Evolutionary conservation across 2,113 vertebrate genomes (phyloP), one percentile per base, ranked within the genome.

Genomic region (Ochotona curzoniae): DNA sequence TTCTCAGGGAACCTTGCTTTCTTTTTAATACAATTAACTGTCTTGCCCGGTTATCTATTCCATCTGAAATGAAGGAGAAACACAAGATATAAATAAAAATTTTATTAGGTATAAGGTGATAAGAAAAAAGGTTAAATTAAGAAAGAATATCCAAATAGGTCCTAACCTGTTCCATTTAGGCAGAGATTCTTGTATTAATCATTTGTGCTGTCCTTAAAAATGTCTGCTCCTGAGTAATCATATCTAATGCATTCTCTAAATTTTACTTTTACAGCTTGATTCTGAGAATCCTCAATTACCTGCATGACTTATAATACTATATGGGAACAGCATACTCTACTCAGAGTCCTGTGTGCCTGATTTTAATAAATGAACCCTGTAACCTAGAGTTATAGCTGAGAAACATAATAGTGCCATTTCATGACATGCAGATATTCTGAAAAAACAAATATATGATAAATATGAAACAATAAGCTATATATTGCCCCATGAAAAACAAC

Each of bases 71-170:
- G 86, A 78, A 94, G 91, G 71, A 94, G 23, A 74, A 60, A 95
- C 18, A 71, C 83, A 86, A 87, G 47, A 86, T 8, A 86, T 66
- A 90, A 96, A 93, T 96, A 79, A 95, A 75, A 93, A 63, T 75
- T 70, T 74, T 92, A 93, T 91, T 81, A 91, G 35, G n/a, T 8
- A 8, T 93, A 49, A n/a, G 47, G 64, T 75, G 20, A 93, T 66
- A 92, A 95, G 47, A 78, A 90, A 85, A 92, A n/a, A 44, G 12
- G 25, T 60, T 81, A 93, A 95, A 89, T 13, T 74, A 35, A 95
- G 32, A 90, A 30, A 90, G 8, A 94, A 35, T 64, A 90, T 60
- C 51, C 20, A 57, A 60, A 70, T 32, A 47, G n/a, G 13, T 9
- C 8, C 10, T 30, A 78, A 51, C 1, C 13, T 80, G 60, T 78